Evolutionary conservation across 37 sponge, comb jelly and placozoan species (phyloP).

Genomic region (Corticium candelabrum): DNA sequence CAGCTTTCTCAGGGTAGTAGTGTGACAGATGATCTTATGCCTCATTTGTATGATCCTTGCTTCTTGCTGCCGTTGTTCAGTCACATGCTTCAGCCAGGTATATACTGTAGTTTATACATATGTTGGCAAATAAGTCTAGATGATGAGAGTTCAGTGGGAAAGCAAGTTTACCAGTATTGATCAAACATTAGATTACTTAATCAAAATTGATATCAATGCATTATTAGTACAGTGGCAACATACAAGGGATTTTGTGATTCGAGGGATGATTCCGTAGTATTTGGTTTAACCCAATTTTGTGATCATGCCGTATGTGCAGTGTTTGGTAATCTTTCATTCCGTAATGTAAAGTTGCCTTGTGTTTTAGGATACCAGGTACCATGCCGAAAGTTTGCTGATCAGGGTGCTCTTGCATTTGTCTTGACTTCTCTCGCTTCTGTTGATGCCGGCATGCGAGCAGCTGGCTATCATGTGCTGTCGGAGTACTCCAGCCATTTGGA

Average conservation of each 20-base stretch:
- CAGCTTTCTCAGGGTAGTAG: too few relatives aligned
- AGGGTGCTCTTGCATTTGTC: neutral
- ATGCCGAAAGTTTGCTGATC: neutral
- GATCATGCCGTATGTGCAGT: too few relatives aligned
- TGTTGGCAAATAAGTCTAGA: neutral
- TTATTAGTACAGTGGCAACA: too few relatives aligned
- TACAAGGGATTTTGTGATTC: too few relatives aligned
- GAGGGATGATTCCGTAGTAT: too few relatives aligned
- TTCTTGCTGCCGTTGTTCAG: conserved; percentile 7
- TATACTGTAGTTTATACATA: neutral
- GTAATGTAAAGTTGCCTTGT: neutral
- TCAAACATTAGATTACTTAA: too few relatives aligned
- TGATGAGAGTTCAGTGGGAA: too few relatives aligned
- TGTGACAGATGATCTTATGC: too few relatives aligned
- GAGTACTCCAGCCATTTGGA: neutral
- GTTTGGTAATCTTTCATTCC: neutral
- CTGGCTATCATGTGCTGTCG: neutral
- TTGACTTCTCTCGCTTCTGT: neutral
- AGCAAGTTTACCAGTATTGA: too few relatives aligned
- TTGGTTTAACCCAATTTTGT: too few relatives aligned
- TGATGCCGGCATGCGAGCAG: neutral
- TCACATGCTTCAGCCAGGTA: neutral
- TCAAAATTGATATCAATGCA: too few relatives aligned
- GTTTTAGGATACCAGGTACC: neutral
- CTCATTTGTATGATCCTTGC: conserved; percentile 2